phyloP scores from a whole-genome alignment of 2,797 vertebrate species.

The Antrozous pallidus region DNA sequence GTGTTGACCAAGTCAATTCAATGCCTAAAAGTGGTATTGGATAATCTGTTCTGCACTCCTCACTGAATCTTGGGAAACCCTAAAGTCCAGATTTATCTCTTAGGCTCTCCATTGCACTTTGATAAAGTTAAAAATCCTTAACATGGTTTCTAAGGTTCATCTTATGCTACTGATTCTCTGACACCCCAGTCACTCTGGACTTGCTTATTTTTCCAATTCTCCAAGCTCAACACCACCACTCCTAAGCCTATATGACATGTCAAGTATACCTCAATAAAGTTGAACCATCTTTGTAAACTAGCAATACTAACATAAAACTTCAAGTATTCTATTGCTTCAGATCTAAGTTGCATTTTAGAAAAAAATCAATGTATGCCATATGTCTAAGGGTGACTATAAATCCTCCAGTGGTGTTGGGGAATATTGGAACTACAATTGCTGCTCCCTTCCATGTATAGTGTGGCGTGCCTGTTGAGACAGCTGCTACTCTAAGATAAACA shows the following conservation, averaged over 20 bases:
- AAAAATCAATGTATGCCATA: neutral
- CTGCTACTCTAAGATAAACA: constrained; percentile 13
- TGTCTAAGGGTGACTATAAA: neutral
- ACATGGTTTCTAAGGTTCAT: neutral
- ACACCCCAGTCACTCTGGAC: neutral
- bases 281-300: neutral
- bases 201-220: neutral
- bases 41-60: neutral
- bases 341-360: neutral
- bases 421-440: neutral
- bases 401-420: neutral
- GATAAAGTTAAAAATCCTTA: neutral
- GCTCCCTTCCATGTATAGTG: neutral
- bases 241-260: neutral
- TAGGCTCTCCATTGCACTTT: neutral
- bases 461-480: neutral
- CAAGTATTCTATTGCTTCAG: neutral
- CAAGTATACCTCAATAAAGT: neutral
- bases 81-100: neutral
- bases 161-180: neutral
- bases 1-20: neutral
- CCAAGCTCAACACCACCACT: neutral
- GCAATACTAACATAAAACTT: neutral
- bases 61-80: neutral
- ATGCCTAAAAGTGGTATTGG: neutral